A percentile compares a stretch with the other conserved stretches of the same genome.
Evolutionary conservation across 1,140 invertebrate genomes (phyloP).

Genomic region (Parasteatoda tepidariorum): DNA sequence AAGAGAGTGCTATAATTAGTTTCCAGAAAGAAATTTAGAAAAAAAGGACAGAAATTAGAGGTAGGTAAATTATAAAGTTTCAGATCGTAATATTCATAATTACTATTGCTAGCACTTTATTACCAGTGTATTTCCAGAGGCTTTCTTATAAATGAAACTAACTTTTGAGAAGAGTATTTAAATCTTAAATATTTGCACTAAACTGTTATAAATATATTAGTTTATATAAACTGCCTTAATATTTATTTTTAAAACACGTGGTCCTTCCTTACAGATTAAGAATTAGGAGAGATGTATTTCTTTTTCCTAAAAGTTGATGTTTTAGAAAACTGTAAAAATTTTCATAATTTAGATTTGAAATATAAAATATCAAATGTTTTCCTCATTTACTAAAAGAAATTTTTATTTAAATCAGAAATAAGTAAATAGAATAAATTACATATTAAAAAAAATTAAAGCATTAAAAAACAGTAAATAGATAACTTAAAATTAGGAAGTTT

Average conservation of each 20-base stretch:
- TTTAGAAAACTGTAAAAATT: no score
- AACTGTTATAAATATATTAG: slow-evolving; percentile 24
- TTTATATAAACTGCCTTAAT: slow-evolving; percentile 42
- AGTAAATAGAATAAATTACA: no score
- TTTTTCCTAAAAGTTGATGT: no score
- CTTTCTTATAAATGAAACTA: slow-evolving; percentile 51
- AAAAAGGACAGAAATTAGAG: slow-evolving; percentile 14
- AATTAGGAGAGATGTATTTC: no score
- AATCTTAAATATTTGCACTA: slow-evolving; percentile 51
- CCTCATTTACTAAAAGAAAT: no score
- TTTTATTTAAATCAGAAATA: no score
- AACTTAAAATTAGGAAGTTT: no score
- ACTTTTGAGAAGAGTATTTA: slow-evolving; percentile 43
- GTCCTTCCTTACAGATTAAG: no score
- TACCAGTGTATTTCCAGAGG: slow-evolving; percentile 48
- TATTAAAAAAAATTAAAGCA: no score
- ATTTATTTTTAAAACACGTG: neutral
- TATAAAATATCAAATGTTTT: no score
- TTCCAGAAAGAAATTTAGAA: slow-evolving; percentile 36
- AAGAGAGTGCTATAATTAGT: slow-evolving; percentile 42
- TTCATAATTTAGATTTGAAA: no score
- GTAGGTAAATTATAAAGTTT: slow-evolving; percentile 55
- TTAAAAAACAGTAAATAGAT: no score
- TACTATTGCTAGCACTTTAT: slow-evolving; percentile 45
- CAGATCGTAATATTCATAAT: slow-evolving; percentile 37